A percentile compares a stretch with the other conserved stretches of the same genome.
Conservation (phyloP, 1,140 invertebrate species). For the Eriocheir sinensis region DNA sequence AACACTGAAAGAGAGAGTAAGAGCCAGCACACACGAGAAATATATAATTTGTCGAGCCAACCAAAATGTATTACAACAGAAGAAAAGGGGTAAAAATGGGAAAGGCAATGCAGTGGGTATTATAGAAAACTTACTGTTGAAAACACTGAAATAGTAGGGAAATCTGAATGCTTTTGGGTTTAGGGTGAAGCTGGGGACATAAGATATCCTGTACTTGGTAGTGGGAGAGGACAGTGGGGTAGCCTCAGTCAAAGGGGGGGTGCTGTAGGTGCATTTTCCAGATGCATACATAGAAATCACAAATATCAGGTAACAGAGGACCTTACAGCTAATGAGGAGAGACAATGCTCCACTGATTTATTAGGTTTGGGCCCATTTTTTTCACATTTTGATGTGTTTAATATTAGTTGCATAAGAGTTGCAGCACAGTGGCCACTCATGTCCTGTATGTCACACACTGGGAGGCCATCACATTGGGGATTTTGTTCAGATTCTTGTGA, state of each 20-base stretch:
- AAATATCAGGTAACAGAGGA: slow-evolving; percentile 77
- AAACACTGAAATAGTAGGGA: neutral
- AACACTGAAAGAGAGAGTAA: too few relatives aligned
- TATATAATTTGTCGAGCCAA: neutral
- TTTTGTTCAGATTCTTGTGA: neutral
- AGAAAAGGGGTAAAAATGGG: neutral
- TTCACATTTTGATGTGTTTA: slow-evolving; percentile 73
- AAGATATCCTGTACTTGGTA: neutral
- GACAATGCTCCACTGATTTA: slow-evolving; percentile 65
- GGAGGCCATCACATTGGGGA: neutral
- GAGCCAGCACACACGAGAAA: too few relatives aligned
- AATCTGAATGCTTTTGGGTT: neutral
- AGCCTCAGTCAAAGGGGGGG: neutral
- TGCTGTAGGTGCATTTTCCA: slow-evolving; percentile 49
- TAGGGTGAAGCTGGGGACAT: neutral
- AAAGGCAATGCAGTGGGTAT: neutral
- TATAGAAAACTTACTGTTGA: neutral
- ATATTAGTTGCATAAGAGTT: slow-evolving; percentile 72
- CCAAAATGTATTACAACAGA: neutral
- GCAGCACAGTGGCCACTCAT: slow-evolving; percentile 49
- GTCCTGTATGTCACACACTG: slow-evolving; percentile 40
- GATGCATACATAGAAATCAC: slow-evolving; percentile 76
- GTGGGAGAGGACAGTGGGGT: neutral
- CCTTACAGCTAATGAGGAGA: slow-evolving; percentile 73
- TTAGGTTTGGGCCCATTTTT: slow-evolving; percentile 68